Conservation (phyloP, 2,113 vertebrate species). For the Nothoprocta perdicaria region DNA sequence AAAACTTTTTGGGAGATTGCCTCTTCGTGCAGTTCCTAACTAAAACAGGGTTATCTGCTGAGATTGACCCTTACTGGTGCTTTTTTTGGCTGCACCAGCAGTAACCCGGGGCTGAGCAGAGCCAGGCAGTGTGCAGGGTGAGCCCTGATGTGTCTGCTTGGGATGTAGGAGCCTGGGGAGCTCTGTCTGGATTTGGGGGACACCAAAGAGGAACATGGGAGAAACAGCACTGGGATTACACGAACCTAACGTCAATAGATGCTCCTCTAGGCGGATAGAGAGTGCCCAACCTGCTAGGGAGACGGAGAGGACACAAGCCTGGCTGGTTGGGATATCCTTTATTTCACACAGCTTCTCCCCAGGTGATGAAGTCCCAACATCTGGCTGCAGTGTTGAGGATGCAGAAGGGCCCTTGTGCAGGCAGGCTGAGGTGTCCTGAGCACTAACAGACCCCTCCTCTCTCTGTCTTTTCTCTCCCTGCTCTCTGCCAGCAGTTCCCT, state of each 20-base stretch:
- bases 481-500: constrained; percentile 82
- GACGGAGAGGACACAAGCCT: neutral
- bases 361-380: neutral
- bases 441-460: constrained; percentile 8
- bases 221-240: neutral
- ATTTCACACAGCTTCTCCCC: too few species aligned
- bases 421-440: neutral
- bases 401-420: neutral
- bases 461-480: neutral
- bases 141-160: neutral
- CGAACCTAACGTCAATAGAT: neutral
- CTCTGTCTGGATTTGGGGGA: neutral
- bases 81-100: neutral
- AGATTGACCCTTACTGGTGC: accelerated
- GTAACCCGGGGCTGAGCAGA: neutral
- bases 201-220: neutral
- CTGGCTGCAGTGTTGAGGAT: accelerated
- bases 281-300: neutral
- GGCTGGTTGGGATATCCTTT: neutral
- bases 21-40: constrained; percentile 6
- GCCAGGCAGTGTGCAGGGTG: accelerated
- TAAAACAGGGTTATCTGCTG: constrained; percentile 38
- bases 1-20: constrained; percentile 35
- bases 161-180: neutral
- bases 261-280: neutral